Evolutionary conservation across 2,797 vertebrate species (phyloP).

Genomic region (Coendou prehensilis): DNA sequence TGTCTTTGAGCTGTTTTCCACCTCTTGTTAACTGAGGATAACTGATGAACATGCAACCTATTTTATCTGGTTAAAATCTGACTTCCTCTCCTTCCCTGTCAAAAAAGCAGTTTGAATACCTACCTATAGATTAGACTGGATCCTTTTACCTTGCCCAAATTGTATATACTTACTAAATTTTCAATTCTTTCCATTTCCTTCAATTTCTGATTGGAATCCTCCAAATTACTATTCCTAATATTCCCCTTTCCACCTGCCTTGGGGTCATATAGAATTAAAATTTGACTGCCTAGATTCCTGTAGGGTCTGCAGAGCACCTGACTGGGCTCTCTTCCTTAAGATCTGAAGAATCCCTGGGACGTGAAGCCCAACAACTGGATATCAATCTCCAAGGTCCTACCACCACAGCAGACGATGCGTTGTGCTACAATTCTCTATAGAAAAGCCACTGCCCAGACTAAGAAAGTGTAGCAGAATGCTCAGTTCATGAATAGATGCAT

Average conservation of each 20-base stretch:
- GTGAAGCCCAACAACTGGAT: not conserved
- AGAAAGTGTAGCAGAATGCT: not conserved
- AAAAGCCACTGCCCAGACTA: not conserved
- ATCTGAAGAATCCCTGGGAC: not conserved
- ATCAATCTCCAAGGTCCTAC: not conserved
- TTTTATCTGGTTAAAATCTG: not conserved
- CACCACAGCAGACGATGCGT: not conserved
- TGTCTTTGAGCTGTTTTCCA: not conserved
- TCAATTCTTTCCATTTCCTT: not conserved
- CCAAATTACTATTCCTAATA: not conserved
- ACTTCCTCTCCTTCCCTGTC: not conserved
- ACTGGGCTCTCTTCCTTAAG: not conserved
- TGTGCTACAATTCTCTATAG: not conserved
- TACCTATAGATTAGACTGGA: not conserved
- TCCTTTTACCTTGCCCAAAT: not conserved
- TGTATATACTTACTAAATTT: not conserved
- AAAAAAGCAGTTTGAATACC: not conserved
- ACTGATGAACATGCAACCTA: not conserved
- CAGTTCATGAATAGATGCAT: not conserved
- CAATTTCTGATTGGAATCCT: slow-evolving; percentile 12
- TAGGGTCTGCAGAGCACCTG: not conserved
- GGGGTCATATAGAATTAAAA: not conserved
- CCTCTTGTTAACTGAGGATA: not conserved
- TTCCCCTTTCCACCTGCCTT: not conserved
- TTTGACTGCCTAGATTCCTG: not conserved